phyloP scores from a whole-genome alignment of 2,888 invertebrate genomes.

The Pteria penguin region DNA sequence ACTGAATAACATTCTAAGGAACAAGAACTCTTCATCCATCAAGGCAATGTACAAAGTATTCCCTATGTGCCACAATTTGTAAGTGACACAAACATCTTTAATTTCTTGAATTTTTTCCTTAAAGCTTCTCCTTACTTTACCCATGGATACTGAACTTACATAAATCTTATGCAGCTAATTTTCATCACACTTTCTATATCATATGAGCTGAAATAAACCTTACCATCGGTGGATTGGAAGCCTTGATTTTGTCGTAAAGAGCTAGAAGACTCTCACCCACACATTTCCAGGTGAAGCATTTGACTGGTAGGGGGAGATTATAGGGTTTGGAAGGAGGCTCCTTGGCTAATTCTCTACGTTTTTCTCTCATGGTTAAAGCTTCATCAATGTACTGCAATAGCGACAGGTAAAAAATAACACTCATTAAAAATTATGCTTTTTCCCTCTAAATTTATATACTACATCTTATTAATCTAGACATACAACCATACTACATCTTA shows the following conservation, averaged over 20 bases:
- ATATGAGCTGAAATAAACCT: conserved; percentile 47
- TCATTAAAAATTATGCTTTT: background rate
- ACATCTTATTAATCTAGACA: no score
- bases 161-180: no score
- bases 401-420: background rate
- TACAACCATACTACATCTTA: no score
- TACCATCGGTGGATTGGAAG: conserved; percentile 69
- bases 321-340: conserved; percentile 67
- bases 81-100: no score
- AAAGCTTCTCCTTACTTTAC: no score
- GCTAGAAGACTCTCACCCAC: conserved; percentile 76
- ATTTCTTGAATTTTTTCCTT: no score
- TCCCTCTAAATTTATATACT: background rate
- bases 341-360: conserved; percentile 71
- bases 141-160: no score
- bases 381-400: conserved; percentile 75
- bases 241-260: conserved; percentile 74
- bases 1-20: no score
- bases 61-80: no score
- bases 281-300: conserved; percentile 76
- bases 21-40: no score
- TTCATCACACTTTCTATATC: no score
- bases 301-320: conserved; percentile 69
- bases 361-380: conserved; percentile 74
- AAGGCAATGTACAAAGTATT: no score